A percentile compares a stretch with the other conserved stretches of the same genome.
phyloP scores from a whole-genome alignment of 2,113 vertebrate genomes.

The Dicrurus megarhynchus region DNA sequence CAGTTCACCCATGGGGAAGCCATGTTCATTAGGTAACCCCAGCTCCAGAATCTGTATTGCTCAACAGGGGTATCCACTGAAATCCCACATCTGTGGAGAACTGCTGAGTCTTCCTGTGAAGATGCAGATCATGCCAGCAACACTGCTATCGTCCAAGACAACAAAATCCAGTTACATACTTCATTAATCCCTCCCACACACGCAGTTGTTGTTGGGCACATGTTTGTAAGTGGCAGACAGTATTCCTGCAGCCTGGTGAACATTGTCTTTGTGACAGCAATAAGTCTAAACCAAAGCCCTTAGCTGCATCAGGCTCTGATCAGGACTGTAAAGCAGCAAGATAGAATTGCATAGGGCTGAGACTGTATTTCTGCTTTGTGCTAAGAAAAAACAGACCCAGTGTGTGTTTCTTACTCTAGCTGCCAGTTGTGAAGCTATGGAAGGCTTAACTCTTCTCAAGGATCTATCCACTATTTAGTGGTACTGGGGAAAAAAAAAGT shows the following conservation, averaged over 20 bases:
- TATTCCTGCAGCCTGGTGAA: not conserved
- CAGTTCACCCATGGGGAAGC: accelerated
- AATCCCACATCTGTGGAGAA: not conserved
- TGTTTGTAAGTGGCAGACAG: accelerated
- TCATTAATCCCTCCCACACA: not conserved
- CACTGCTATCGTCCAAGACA: not conserved
- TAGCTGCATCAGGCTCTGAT: not conserved
- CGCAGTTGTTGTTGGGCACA: not conserved
- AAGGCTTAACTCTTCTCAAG: not conserved
- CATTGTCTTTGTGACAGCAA: not conserved
- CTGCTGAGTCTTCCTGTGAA: not conserved
- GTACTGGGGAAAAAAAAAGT: not conserved
- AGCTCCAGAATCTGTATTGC: accelerated
- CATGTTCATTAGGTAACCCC: accelerated
- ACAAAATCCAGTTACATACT: not conserved
- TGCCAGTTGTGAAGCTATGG: not conserved
- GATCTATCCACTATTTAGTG: not conserved
- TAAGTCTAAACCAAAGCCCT: not conserved
- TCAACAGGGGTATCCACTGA: not conserved
- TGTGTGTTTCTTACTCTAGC: not conserved
- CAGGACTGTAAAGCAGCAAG: not conserved
- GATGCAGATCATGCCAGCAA: not conserved
- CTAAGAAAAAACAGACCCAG: not conserved
- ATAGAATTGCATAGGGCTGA: not conserved
- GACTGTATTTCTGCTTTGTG: not conserved